Percentiles rank a stretch among this genome's conserved stretches.
Evolutionary conservation across 2,113 vertebrate species (phyloP).

Genomic region (Pelecanus crispus): DNA sequence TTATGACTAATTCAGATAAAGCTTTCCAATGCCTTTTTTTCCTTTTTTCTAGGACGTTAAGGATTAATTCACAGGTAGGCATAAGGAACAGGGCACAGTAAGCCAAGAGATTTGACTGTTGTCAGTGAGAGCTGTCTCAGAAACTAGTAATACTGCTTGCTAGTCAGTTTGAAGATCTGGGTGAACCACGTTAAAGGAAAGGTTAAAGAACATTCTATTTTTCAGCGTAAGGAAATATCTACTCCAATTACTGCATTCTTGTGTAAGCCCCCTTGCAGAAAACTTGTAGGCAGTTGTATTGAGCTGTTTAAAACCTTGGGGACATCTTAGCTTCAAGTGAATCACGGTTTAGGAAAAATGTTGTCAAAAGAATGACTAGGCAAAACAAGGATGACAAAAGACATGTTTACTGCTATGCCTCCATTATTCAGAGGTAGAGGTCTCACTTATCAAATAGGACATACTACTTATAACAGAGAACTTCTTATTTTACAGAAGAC

Average conservation of each 20-base stretch:
- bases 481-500: background rate
- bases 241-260: background rate
- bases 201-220: background rate
- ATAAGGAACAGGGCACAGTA: background rate
- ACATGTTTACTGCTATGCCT: background rate
- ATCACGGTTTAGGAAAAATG: background rate
- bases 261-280: background rate
- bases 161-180: background rate
- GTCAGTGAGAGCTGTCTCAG: background rate
- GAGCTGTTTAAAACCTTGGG: background rate
- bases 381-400: background rate
- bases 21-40: background rate
- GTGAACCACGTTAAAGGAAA: background rate
- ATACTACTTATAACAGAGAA: background rate
- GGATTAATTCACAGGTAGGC: background rate
- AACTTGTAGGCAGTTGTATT: background rate
- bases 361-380: background rate
- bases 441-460: background rate
- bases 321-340: background rate
- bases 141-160: background rate
- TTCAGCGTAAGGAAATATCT: background rate
- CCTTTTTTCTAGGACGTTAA: background rate
- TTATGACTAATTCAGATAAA: constrained; percentile 8
- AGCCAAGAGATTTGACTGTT: background rate
- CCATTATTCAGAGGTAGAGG: background rate